These are phyloP conservation scores for Cryptocephalus moraei DNA, from an alignment of 2,888 invertebrate genomes.

Conservation along the genomic window DNA sequence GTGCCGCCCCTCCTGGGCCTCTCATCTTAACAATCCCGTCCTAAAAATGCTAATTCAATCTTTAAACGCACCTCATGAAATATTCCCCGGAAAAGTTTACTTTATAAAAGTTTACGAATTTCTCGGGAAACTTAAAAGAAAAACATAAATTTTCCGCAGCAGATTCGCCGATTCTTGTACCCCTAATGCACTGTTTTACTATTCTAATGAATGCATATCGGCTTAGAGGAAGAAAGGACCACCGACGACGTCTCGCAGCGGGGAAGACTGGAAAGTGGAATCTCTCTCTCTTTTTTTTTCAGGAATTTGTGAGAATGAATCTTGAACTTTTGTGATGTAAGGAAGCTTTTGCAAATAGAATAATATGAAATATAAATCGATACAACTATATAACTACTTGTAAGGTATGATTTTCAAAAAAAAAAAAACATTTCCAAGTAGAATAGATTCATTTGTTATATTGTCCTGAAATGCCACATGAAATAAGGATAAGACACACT, in stretches of 20 bases:
- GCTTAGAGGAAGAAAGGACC: constrained; percentile 18
- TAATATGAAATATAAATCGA: too few species aligned
- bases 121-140: constrained; percentile 23
- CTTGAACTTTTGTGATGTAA: too few species aligned
- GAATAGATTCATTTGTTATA: too few species aligned
- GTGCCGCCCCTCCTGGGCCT: neutral
- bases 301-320: too few species aligned
- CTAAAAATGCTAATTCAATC: constrained; percentile 26
- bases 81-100: constrained; percentile 22
- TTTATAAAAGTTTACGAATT: constrained; percentile 31
- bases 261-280: neutral
- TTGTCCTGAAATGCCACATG: too few species aligned
- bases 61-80: constrained; percentile 29
- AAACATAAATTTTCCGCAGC: constrained; percentile 30
- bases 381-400: too few species aligned
- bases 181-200: constrained; percentile 33
- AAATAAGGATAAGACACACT: too few species aligned
- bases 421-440: too few species aligned
- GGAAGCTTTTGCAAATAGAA: too few species aligned
- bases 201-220: constrained; percentile 36
- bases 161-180: constrained; percentile 27
- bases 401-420: too few species aligned
- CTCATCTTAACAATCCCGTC: constrained; percentile 1
- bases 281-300: neutral
- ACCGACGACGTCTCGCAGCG: neutral